Evolutionary conservation across 1,140 invertebrate species (phyloP).

Genomic region (Microplitis mediator): DNA sequence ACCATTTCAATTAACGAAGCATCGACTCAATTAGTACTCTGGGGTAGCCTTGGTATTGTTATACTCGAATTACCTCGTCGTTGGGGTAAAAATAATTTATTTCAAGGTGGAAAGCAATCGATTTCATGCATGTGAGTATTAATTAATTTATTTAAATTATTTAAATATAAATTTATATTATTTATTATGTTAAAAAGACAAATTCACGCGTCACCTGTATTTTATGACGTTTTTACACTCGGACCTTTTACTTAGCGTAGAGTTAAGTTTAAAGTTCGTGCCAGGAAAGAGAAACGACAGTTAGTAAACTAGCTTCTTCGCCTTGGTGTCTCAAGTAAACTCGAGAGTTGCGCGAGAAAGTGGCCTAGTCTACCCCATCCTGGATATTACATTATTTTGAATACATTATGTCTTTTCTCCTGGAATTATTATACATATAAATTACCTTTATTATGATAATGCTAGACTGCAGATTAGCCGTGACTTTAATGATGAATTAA

Average conservation of each 20-base stretch:
- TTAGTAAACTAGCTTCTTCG: constrained; percentile 37
- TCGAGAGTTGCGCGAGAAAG: background rate
- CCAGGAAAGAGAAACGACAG: constrained; percentile 34
- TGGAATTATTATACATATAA: constrained; percentile 32
- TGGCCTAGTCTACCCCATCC: background rate
- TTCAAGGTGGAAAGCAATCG: constrained; percentile 52
- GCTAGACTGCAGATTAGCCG: background rate
- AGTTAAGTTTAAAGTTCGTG: constrained; percentile 3
- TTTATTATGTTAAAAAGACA: background rate
- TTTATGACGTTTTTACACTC: constrained; percentile 46
- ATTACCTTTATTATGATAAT: background rate
- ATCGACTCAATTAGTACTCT: constrained; percentile 53
- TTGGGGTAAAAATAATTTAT: constrained; percentile 57
- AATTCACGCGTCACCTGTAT: constrained; percentile 41
- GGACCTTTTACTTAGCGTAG: background rate
- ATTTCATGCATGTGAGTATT: constrained; percentile 55
- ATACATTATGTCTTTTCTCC: constrained; percentile 38
- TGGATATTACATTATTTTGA: constrained; percentile 55
- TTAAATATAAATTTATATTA: background rate
- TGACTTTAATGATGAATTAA: background rate
- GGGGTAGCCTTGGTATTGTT: constrained; percentile 56
- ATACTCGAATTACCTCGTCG: constrained; percentile 59
- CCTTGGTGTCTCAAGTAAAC: constrained; percentile 1
- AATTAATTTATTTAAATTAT: constrained; percentile 36
- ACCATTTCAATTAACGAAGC: constrained; percentile 59